These are phyloP conservation scores for Mythimna loreyi DNA, from an alignment of 2,888 invertebrate species.

Conservation along the genomic window DNA sequence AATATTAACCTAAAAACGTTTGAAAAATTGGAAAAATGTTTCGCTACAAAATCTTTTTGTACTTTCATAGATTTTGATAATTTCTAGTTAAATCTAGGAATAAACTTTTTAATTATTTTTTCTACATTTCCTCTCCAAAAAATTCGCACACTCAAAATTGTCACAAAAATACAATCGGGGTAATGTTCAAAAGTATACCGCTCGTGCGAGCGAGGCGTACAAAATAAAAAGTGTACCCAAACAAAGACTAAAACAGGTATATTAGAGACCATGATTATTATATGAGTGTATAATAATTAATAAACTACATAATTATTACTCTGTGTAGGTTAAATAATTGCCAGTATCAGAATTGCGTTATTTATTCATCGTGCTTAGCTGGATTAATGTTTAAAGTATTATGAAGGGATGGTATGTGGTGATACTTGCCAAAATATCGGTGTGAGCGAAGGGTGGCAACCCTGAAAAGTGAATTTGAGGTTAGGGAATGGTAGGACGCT, in stretches of 20 bases:
- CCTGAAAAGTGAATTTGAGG: slow-evolving; percentile 42
- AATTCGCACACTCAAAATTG: not conserved
- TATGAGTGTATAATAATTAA: slow-evolving; percentile 66
- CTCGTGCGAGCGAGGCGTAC: slow-evolving; percentile 26
- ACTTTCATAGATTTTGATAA: slow-evolving; percentile 49
- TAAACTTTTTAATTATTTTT: slow-evolving; percentile 28
- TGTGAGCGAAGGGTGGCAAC: slow-evolving; percentile 76
- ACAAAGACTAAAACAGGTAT: slow-evolving; percentile 80
- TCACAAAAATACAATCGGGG: not conserved
- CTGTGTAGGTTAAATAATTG: slow-evolving; percentile 81
- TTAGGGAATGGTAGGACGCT: slow-evolving; percentile 48
- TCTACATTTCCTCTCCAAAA: not conserved
- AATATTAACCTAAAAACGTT: not conserved
- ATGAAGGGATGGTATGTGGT: slow-evolving; percentile 59
- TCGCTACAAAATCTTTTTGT: slow-evolving; percentile 46
- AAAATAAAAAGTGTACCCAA: slow-evolving; percentile 61
- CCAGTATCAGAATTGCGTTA: slow-evolving; percentile 70
- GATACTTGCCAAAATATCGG: slow-evolving; percentile 84
- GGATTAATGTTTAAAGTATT: slow-evolving; percentile 70
- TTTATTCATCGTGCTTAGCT: slow-evolving; percentile 84
- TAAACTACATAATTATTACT: slow-evolving; percentile 72
- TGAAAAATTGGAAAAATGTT: not conserved
- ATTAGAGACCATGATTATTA: slow-evolving; percentile 81
- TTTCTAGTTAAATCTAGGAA: slow-evolving; percentile 21
- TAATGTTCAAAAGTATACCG: slow-evolving; percentile 22